Percentiles rank a stretch among this genome's conserved stretches.
These are phyloP conservation scores for Carposina sasakii DNA, from an alignment of 1,140 invertebrate species.

Conservation along the genomic window DNA sequence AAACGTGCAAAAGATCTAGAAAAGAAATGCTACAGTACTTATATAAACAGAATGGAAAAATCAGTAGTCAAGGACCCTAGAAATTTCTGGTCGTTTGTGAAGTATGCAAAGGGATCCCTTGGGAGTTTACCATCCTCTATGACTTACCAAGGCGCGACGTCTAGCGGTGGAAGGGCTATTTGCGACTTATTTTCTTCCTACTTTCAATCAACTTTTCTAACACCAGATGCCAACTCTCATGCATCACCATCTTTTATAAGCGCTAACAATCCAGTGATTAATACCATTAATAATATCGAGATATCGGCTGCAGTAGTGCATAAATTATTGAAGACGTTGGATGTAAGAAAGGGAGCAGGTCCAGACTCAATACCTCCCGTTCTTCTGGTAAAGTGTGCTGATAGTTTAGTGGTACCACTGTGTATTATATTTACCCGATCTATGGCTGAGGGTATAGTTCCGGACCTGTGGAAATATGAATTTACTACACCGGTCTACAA, in stretches of 20 bases:
- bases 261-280: neutral
- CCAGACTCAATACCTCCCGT: neutral
- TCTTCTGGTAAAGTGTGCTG: neutral
- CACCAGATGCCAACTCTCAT: neutral
- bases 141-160: no score
- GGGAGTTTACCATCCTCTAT: neutral
- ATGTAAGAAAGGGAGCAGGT: neutral
- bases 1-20: neutral
- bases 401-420: neutral
- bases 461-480: neutral
- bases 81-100: neutral
- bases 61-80: neutral
- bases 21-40: neutral
- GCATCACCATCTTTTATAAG: neutral
- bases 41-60: neutral
- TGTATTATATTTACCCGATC: conserved; percentile 36
- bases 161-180: neutral
- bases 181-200: neutral
- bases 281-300: neutral
- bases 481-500: neutral
- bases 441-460: neutral
- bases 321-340: neutral
- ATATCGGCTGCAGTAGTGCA: neutral
- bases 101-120: neutral
- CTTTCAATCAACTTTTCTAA: neutral